Evolutionary conservation across 2,113 vertebrate genomes (phyloP).

Genomic region (Neolamprologus sp.): DNA sequence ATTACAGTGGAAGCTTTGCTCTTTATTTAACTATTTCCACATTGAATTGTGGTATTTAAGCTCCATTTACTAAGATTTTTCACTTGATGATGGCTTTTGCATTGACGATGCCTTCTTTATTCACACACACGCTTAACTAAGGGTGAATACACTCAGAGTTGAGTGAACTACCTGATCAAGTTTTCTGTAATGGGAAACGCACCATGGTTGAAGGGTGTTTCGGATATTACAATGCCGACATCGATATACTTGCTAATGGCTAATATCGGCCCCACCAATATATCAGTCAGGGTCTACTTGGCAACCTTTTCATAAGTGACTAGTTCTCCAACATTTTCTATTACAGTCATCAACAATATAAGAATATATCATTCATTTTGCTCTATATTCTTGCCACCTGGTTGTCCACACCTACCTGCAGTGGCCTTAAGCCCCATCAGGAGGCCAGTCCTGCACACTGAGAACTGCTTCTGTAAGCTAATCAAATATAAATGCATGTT

Average conservation of each 20-base stretch:
- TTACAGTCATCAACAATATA: neutral
- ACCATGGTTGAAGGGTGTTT: neutral
- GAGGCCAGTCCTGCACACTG: neutral
- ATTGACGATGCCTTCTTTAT: neutral
- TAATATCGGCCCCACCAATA: neutral
- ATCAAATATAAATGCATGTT: neutral
- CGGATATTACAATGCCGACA: neutral
- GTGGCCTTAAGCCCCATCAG: neutral
- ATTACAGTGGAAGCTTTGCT: neutral
- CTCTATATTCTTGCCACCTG: neutral
- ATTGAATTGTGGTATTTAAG: neutral
- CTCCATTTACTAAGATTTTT: neutral
- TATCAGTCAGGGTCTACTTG: neutral
- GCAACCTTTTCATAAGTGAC: neutral
- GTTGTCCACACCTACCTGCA: neutral
- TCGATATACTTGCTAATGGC: neutral
- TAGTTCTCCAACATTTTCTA: neutral
- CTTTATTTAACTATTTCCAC: neutral
- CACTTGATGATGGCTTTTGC: neutral
- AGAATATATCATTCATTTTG: neutral
- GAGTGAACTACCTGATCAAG: neutral
- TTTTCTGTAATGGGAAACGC: neutral
- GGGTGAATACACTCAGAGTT: neutral
- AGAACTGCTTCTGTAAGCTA: neutral
- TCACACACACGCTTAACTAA: neutral